Evolutionary conservation across 2,797 vertebrate genomes (phyloP).

Genomic region (Diplodus puntazzo): DNA sequence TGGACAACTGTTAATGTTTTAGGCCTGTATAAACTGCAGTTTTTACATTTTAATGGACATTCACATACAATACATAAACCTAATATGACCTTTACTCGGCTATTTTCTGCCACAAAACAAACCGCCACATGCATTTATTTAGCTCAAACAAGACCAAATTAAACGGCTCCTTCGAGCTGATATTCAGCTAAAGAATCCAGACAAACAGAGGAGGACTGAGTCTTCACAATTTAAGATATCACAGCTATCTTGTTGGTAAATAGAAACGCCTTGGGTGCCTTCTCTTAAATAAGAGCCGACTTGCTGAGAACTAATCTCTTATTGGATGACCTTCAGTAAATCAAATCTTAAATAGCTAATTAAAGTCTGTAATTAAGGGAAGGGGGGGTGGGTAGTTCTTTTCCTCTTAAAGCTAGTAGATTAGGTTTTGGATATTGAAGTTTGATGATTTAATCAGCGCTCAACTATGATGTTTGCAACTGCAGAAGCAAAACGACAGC

Average conservation of each 20-base stretch:
- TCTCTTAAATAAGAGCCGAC: constrained; percentile 73
- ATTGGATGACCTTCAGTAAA: constrained; percentile 81
- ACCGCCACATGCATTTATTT: constrained; percentile 32
- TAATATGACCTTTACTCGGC: constrained; percentile 34
- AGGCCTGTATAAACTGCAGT: background rate
- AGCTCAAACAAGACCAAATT: constrained; percentile 17
- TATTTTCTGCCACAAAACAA: constrained; percentile 22
- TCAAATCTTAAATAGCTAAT: constrained; percentile 82
- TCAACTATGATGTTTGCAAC: constrained; percentile 67
- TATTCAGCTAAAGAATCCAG: constrained; percentile 23
- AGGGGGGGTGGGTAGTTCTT: constrained; percentile 40
- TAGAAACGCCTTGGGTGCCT: constrained; percentile 56
- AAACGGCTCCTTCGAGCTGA: constrained; percentile 29
- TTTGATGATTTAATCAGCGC: constrained; percentile 76
- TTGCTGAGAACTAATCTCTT: constrained; percentile 71
- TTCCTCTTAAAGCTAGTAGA: constrained; percentile 64
- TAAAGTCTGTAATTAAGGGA: constrained; percentile 74
- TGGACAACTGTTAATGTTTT: background rate
- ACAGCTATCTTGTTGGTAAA: constrained; percentile 72
- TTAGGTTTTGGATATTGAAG: constrained; percentile 72
- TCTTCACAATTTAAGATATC: constrained; percentile 46
- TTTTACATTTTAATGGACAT: background rate
- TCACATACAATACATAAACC: background rate
- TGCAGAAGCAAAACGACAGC: constrained; percentile 61
- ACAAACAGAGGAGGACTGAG: constrained; percentile 25